Evolutionary conservation across 2,113 vertebrate genomes (phyloP).

Genomic region (Tricholaema leucomelas): DNA sequence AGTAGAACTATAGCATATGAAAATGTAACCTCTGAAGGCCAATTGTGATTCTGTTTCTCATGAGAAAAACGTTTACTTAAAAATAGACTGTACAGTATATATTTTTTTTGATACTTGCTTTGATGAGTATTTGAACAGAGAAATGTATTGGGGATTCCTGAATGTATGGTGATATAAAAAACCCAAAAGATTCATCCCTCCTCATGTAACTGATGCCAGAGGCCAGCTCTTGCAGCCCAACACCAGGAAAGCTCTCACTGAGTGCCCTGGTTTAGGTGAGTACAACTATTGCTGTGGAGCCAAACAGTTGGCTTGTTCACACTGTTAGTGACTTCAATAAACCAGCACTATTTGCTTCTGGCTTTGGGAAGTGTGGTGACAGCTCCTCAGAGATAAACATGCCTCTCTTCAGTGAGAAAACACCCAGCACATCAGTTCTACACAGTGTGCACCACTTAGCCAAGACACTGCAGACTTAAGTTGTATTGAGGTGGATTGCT

Average conservation of each 20-base stretch:
- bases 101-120: conserved; percentile 65
- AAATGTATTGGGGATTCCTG: conserved; percentile 55
- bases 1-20: conserved; percentile 49
- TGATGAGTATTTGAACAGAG: conserved; percentile 47
- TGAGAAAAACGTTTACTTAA: conserved; percentile 60
- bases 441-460: not conserved
- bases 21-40: conserved; percentile 58
- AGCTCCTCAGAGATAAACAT: not conserved
- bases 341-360: not conserved
- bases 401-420: not conserved
- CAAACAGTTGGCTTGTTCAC: not conserved
- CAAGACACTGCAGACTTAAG: not conserved
- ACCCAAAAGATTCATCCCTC: not conserved
- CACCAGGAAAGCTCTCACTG: not conserved
- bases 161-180: conserved; percentile 62
- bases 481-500: not conserved
- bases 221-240: not conserved
- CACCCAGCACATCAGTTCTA: not conserved
- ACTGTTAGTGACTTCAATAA: not conserved
- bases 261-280: not conserved
- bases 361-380: not conserved
- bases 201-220: not conserved
- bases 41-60: conserved; percentile 47
- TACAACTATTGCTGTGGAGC: not conserved
- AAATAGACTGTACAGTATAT: conserved; percentile 62